Percentiles rank a stretch among this genome's conserved stretches.
Evolutionary conservation across 1,140 invertebrate genomes (phyloP).

Genomic region (Rhopalosiphum maidis): DNA sequence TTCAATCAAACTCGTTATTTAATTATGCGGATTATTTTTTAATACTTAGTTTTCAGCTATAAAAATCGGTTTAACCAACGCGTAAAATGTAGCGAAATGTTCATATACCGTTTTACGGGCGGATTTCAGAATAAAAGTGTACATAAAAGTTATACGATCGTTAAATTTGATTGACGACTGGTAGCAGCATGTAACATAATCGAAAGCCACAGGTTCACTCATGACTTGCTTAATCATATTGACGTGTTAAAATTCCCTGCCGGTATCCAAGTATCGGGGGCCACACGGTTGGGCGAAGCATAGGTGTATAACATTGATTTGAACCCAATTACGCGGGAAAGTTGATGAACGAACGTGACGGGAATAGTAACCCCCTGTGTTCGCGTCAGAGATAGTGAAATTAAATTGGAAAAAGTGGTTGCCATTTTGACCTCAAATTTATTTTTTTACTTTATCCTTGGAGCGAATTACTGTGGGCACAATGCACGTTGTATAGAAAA

Average conservation of each 20-base stretch:
- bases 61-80: neutral
- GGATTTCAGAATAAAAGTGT: neutral
- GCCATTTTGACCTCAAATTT: neutral
- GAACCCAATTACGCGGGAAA: constrained; percentile 44
- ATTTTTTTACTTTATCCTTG: neutral
- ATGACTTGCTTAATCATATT: constrained; percentile 41
- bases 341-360: constrained; percentile 48
- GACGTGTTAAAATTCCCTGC: constrained; percentile 12
- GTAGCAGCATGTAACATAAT: constrained; percentile 16
- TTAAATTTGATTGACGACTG: constrained; percentile 23
- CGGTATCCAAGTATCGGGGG: neutral
- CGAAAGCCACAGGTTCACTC: constrained; percentile 29
- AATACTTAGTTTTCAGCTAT: neutral
- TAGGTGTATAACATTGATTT: constrained; percentile 30
- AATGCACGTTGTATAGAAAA: neutral
- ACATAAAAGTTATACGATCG: constrained; percentile 16
- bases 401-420: constrained; percentile 31
- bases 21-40: too few species aligned
- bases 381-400: neutral
- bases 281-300: neutral
- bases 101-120: neutral
- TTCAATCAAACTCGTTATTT: too few species aligned
- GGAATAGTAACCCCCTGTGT: neutral
- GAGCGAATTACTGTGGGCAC: neutral
- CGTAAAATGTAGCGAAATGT: neutral